Conservation (phyloP, 2,797 vertebrate genomes). For the Squalus acanthias region DNA sequence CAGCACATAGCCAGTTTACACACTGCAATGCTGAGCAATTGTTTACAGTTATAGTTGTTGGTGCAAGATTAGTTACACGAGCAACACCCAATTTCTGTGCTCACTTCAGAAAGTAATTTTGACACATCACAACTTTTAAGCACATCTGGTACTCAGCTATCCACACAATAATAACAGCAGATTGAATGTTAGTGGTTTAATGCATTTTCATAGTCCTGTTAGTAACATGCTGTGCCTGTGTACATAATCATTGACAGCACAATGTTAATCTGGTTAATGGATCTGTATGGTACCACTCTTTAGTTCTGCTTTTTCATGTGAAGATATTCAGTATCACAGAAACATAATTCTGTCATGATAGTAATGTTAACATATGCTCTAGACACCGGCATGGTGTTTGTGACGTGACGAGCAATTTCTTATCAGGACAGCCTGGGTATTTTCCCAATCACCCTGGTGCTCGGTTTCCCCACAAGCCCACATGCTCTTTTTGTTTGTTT, state of each 20-base stretch:
- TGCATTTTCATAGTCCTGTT: not conserved
- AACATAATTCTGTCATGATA: not conserved
- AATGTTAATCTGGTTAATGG: not conserved
- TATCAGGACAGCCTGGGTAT: not conserved
- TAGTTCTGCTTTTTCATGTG: not conserved
- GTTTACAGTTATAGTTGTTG: not conserved
- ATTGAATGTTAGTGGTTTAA: not conserved
- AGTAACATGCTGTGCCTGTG: not conserved
- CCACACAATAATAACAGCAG: not conserved
- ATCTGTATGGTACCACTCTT: no score
- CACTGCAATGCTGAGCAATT: not conserved
- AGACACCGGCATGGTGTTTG: not conserved
- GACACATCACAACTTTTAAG: conserved; percentile 17
- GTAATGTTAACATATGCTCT: not conserved
- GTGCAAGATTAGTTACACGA: not conserved
- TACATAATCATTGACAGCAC: not conserved
- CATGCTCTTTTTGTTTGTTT: not conserved
- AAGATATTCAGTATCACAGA: not conserved
- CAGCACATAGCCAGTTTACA: not conserved
- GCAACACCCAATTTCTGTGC: not conserved
- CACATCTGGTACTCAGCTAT: not conserved
- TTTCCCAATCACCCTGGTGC: no score
- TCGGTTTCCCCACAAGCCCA: not conserved
- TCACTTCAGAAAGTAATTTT: not conserved
- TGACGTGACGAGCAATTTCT: not conserved